A percentile compares a stretch with the other conserved stretches of the same genome.
These are phyloP conservation scores for Halictus quadricinctus DNA, from an alignment of 2,888 invertebrate genomes.

Conservation along the genomic window DNA sequence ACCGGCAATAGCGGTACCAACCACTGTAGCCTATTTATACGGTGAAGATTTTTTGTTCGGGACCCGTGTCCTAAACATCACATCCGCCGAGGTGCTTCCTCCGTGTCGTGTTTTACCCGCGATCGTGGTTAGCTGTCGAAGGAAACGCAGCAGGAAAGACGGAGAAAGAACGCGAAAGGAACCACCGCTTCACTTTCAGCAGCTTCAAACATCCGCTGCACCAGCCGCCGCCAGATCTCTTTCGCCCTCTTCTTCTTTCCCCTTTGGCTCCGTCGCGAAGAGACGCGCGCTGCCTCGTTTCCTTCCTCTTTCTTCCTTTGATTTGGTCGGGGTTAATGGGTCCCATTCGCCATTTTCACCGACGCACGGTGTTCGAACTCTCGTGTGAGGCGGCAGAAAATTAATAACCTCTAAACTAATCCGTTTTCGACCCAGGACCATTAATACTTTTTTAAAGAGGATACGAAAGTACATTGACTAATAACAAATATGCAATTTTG, in stretches of 20 bases:
- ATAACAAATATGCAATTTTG: no score
- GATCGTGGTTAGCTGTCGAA: conserved; percentile 56
- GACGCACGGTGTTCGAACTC: neutral
- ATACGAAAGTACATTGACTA: no score
- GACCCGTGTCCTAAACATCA: conserved; percentile 74
- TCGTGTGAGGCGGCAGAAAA: no score
- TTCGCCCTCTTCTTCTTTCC: conserved; percentile 49
- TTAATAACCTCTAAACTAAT: no score
- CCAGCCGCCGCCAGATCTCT: conserved; percentile 71
- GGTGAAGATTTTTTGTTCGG: conserved; percentile 66
- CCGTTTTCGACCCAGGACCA: no score
- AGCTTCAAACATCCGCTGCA: conserved; percentile 76
- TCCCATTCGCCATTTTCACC: neutral
- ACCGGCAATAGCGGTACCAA: conserved; percentile 55
- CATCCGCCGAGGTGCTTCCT: conserved; percentile 76
- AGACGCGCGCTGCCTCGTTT: conserved; percentile 47
- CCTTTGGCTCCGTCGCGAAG: conserved; percentile 53
- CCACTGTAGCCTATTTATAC: conserved; percentile 73
- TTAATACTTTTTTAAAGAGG: neutral
- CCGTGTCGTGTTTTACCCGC: conserved; percentile 58
- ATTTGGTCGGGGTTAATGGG: conserved; percentile 13
- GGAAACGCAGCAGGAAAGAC: conserved; percentile 58
- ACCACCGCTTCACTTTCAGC: conserved; percentile 71
- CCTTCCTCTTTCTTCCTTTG: conserved; percentile 6
- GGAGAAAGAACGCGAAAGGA: conserved; percentile 67